These are phyloP conservation scores for Vidua chalybeata DNA, from an alignment of 2,113 vertebrate species.

Conservation along the genomic window DNA sequence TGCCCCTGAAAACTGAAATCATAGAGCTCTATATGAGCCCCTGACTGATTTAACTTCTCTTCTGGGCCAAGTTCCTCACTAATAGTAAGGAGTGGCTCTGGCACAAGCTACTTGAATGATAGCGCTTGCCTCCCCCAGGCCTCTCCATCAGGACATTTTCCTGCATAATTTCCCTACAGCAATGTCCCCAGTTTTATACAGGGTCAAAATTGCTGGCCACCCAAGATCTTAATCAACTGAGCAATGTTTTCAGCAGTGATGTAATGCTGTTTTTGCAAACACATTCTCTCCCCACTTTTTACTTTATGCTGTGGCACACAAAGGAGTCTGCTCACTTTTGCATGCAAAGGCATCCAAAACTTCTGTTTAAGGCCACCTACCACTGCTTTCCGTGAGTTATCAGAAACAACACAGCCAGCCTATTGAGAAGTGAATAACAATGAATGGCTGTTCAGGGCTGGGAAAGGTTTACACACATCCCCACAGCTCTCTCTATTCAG, in stretches of 20 bases:
- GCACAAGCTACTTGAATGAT: neutral
- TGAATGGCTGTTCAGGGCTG: neutral
- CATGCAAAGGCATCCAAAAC: neutral
- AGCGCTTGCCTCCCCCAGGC: neutral
- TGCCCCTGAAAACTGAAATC: neutral
- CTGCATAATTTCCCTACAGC: neutral
- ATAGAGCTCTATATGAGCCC: neutral
- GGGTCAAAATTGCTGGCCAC: neutral
- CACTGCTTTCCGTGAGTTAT: neutral
- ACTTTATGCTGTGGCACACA: neutral
- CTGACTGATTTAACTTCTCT: neutral
- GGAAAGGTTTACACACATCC: neutral
- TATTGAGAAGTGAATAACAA: neutral
- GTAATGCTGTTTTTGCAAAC: conserved; percentile 15
- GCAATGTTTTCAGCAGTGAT: neutral
- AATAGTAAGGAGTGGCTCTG: neutral
- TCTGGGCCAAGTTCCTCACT: neutral
- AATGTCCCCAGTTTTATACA: neutral
- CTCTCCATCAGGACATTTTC: neutral
- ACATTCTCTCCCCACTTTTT: neutral
- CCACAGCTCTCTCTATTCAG: neutral
- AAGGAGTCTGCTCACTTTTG: neutral
- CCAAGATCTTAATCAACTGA: neutral
- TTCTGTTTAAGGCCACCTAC: neutral
- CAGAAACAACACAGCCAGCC: neutral